Conservation (phyloP, 2,797 vertebrate genomes). For the Hipposideros larvatus region DNA sequence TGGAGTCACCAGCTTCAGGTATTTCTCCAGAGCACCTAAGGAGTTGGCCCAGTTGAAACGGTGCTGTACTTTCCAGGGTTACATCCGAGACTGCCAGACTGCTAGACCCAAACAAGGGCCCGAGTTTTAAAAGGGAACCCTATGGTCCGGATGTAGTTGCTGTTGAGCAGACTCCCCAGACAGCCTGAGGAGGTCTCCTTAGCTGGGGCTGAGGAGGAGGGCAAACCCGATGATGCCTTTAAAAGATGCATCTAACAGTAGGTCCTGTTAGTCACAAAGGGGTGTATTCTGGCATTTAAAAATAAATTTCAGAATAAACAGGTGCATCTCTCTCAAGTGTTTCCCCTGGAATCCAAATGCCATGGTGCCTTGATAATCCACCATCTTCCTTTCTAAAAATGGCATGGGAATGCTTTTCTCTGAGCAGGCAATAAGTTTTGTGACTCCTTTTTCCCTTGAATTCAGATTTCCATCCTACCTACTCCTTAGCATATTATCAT, state of each 20-base stretch:
- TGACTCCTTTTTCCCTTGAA: not conserved
- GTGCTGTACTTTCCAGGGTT: not conserved
- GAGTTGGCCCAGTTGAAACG: not conserved
- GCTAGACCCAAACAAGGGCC: not conserved
- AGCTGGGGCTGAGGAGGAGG: rapidly evolving
- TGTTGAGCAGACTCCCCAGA: rapidly evolving
- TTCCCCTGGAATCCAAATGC: not conserved
- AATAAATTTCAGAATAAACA: not conserved
- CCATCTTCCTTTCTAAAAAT: not conserved
- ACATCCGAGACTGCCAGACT: not conserved
- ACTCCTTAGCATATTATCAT: no score
- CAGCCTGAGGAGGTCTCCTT: not conserved
- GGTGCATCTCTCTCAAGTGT: rapidly evolving
- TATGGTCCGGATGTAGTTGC: rapidly evolving
- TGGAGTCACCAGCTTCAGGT: not conserved
- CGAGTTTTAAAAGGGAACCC: not conserved
- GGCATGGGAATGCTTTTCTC: not conserved
- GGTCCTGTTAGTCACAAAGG: not conserved
- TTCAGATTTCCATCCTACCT: not conserved
- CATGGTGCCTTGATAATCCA: not conserved
- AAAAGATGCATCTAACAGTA: not conserved
- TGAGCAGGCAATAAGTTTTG: no score
- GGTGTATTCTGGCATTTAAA: not conserved
- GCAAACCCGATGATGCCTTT: rapidly evolving
- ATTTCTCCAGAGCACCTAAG: not conserved